Base-by-base conservation (phyloP, 2,113 vertebrate genomes). In the Archilochus colubris region DNA sequence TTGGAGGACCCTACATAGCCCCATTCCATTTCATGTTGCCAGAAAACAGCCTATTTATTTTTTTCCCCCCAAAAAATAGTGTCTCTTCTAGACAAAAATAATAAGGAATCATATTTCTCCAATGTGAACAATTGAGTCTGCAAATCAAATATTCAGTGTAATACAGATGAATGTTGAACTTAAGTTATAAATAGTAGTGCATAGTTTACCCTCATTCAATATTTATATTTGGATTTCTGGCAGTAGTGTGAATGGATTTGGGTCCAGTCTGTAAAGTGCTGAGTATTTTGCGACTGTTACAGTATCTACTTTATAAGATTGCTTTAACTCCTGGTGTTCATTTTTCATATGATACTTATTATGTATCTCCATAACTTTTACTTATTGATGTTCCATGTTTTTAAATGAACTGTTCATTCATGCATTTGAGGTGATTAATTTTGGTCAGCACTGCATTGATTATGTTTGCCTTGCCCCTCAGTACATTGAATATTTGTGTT, bases 381-480 rank as follows among this genome's bases (percentile, higher is more conserved):
- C 96, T 91, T 96, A 81, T 92, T 93, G 46, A n/a, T 88, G 30
- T 91, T 90, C 40, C 2, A 1, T 68, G 40, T 43, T 93, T 88
- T 82, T 68, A 73, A 84, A 53, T 78, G 17, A 57, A 4, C 0
- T 44, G 24, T 78, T 91, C 38, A 36, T 95, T 91, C 48, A 43
- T 53, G n/a, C 75, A 13, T 91, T 94, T 54, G 72, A 83, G 27
- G 44, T 75, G 23, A 81, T 81, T 82, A 30, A 33, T 90, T 94
- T 78, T 50, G 78, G 48, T 81, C 66, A 76, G 51, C 80, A 57
- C 31, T 94, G 55, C 46, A 51, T 92, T 95, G 96, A 48, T 85
- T 86, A 59, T 78, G 43, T 90, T 96, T 93, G 64, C 80, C 72
- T 86, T 94, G 51, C 36, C 46, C 54, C 53, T 95, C 33, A 40